Evolutionary conservation across 2,888 invertebrate genomes (phyloP), one percentile per base, ranked within the genome.

Genomic region (Xestia c-nigrum): DNA sequence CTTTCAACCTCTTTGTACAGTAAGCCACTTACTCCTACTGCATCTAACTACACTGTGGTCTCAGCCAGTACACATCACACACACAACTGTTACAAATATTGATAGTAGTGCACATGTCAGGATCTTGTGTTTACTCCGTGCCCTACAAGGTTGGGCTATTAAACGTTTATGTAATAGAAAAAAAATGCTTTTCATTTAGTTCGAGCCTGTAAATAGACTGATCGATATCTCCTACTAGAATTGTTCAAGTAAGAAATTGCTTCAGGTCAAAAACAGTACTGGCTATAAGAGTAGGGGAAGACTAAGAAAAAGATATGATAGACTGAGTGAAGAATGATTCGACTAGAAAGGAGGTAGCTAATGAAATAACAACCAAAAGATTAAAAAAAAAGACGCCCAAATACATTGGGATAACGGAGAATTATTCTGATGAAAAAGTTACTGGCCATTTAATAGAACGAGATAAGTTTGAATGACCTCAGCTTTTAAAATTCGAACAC

Each of bases 21-120:
- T 52, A 4, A 52, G 52, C 52, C 0, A 43, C 43, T 0, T 43
- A 24, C 14, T 38, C 6, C 21, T 64, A 24, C 76, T 68, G 64
- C 9, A 50, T 24, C 0, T 38, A n/a, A 9, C n/a, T 72, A 70
- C 61, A 47, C 76, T 66, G 14, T 76, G 76, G 67, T 63, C 21
- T 31, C 5, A 69, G 19, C 3, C 19, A 40, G 14, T 72, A 72
- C 24, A 63, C 16, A 24, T 57, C 70, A 76, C 70, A 71, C 76
- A 83, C 47, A 78, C 47, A 78, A 83, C 85, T 82, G 88, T 84
- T 82, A 86, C 85, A 86, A 87, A 87, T 87, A 87, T 88, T 87
- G 87, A 83, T 70, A 78, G 80, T 72, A 78, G 72, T 70, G 74
- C 78, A 70, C 85, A 77, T 74, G 83, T 65, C 57, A 77, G 83